phyloP scores from a whole-genome alignment of 2,888 invertebrate species.

The Chirona hameri region DNA sequence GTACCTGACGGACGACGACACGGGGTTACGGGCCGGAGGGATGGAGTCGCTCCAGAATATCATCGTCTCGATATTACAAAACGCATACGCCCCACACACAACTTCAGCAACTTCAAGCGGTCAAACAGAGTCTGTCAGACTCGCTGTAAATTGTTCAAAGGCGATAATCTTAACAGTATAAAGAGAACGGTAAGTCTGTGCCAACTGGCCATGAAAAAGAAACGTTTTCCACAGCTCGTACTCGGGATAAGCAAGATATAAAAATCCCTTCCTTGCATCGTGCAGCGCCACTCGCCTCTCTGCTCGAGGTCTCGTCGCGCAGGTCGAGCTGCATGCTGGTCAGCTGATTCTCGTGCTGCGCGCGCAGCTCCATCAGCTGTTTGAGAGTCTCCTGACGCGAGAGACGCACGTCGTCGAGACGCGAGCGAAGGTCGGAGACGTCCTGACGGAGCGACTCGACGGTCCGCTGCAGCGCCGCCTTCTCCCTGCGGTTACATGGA shows the following conservation, averaged over 20 bases:
- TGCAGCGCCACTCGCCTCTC: slow-evolving; percentile 58
- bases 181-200: too few species aligned
- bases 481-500: slow-evolving; percentile 33
- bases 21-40: too few species aligned
- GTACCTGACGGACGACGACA: background rate
- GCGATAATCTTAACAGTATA: too few species aligned
- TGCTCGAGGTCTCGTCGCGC: slow-evolving; percentile 64
- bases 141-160: too few species aligned
- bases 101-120: too few species aligned
- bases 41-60: too few species aligned
- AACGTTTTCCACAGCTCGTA: too few species aligned
- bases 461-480: slow-evolving; percentile 36
- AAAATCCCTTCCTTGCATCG: background rate
- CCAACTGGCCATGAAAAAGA: too few species aligned
- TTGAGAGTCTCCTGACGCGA: slow-evolving; percentile 64
- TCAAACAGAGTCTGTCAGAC: too few species aligned
- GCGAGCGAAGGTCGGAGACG: slow-evolving; percentile 55
- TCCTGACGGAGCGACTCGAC: slow-evolving; percentile 37
- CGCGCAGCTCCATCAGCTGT: slow-evolving; percentile 62
- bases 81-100: too few species aligned
- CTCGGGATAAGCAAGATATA: too few species aligned
- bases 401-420: slow-evolving; percentile 65
- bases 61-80: too few species aligned
- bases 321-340: slow-evolving; percentile 60
- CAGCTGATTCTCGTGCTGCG: slow-evolving; percentile 64